Percentiles rank a stretch among this genome's conserved stretches.
Conservation (phyloP, 1,140 invertebrate species). For the Delia radicum region DNA sequence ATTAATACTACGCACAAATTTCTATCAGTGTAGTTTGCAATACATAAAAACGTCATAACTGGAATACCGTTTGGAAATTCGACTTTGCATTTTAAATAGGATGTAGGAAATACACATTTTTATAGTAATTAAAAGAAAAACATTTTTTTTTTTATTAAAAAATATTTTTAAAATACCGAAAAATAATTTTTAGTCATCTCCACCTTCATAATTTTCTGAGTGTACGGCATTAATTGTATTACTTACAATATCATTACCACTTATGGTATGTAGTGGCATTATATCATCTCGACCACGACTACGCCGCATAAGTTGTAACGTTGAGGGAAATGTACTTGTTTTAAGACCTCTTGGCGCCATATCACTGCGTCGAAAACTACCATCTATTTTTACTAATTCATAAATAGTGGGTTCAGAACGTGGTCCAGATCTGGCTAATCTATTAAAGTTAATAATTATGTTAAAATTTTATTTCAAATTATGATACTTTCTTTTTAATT, state of each 20-base stretch:
- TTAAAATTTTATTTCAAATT: neutral
- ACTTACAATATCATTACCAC: slow-evolving; percentile 58
- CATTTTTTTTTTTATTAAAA: too few relatives aligned
- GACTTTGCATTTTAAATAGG: too few relatives aligned
- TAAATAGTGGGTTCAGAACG: slow-evolving; percentile 68
- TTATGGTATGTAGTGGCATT: slow-evolving; percentile 57
- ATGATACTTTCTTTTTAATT: neutral
- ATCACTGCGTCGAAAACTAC: slow-evolving; percentile 59
- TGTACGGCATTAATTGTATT: too few relatives aligned
- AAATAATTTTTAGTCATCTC: too few relatives aligned
- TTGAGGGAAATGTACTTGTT: slow-evolving; percentile 54
- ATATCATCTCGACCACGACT: slow-evolving; percentile 57
- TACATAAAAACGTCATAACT: neutral
- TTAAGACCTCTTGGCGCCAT: slow-evolving; percentile 53
- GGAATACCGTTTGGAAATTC: too few relatives aligned
- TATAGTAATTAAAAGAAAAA: too few relatives aligned
- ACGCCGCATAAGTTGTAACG: slow-evolving; percentile 57
- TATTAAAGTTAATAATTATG: slow-evolving; percentile 37
- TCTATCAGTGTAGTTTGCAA: too few relatives aligned
- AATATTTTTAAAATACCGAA: too few relatives aligned
- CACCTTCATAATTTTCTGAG: too few relatives aligned
- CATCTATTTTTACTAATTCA: slow-evolving; percentile 65
- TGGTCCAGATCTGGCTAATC: slow-evolving; percentile 65
- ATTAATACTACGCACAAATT: too few relatives aligned
- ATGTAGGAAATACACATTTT: too few relatives aligned